Conservation (phyloP, 2,113 vertebrate species). For the Tylochromis polylepis region DNA sequence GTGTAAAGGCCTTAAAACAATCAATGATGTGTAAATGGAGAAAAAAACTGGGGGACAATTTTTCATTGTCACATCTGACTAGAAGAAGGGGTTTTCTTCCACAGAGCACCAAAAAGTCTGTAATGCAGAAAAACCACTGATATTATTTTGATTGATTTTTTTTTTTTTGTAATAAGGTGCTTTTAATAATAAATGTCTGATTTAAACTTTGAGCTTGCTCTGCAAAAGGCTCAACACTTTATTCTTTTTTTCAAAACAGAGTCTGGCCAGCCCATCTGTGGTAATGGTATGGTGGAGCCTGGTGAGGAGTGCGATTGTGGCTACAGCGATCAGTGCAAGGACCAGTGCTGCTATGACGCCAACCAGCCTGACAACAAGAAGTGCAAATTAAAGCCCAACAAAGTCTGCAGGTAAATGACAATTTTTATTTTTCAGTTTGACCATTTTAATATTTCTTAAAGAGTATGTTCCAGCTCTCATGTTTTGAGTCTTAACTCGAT, state of each 20-base stretch:
- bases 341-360: conserved; percentile 91
- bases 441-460: background rate
- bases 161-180: background rate
- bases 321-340: conserved; percentile 96
- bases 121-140: background rate
- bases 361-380: conserved; percentile 90
- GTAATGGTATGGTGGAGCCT: conserved; percentile 93
- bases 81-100: background rate
- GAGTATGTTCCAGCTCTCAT: background rate
- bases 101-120: background rate
- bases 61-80: background rate
- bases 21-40: background rate
- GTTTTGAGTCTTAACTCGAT: background rate
- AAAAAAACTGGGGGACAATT: background rate
- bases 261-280: conserved; percentile 96
- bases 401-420: conserved; percentile 85
- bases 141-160: background rate
- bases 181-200: background rate
- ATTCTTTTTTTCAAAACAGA: conserved; percentile 69
- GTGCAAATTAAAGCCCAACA: conserved; percentile 86
- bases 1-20: background rate
- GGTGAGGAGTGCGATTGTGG: conserved; percentile 97
- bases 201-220: background rate
- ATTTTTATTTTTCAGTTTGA: background rate
- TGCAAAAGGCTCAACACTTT: background rate